Evolutionary conservation across 2,888 invertebrate species (phyloP), one percentile per base, ranked within the genome.

Genomic region (Tiphia femorata): DNA sequence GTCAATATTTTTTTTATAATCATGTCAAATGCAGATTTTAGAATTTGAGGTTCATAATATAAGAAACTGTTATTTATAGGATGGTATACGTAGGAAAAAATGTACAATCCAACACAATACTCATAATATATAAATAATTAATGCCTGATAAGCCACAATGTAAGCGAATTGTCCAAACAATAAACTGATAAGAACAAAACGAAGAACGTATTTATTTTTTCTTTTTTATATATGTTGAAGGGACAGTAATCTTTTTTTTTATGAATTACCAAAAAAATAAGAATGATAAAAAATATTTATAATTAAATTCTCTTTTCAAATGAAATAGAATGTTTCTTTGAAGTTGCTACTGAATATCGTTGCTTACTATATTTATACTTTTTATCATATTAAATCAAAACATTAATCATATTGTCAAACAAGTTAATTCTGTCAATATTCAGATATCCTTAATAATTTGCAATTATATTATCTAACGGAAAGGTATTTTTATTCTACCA

Each of bases 1-100:
- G 51, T 67, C 19, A 48, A 65, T 63, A 65, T 67, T 65, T 65
- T 68, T 66, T 69, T 69, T 58, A 64, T 62, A 67, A 50, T 20
- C 52, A 41, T 49, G 27, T 51, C 29, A 51, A 27, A 38, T 43
- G 48, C 27, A 44, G 47, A 56, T 20, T 21, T 58, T 58, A n/a
- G n/a, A n/a, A n/a, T n/a, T n/a, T n/a, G n/a, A n/a, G n/a, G n/a
- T n/a, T n/a, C n/a, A 58, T 53, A n/a, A n/a, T n/a, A n/a, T 58
- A 48, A 40, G n/a, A 40, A 40, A 19, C 40, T 49, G 25, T 49
- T 40, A 25, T 25, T 37, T 48, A 25, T 48, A 48, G 48, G 12
- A 29, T 29, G 27, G 35, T 29, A 50, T 30, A 48, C 16, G 20
- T 41, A 55, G 41, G 16, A 62, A 44, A 23, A 48, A 40, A 48